These are phyloP conservation scores for Copsychus sechellarum DNA, from an alignment of 2,113 vertebrate genomes.

Conservation along the genomic window DNA sequence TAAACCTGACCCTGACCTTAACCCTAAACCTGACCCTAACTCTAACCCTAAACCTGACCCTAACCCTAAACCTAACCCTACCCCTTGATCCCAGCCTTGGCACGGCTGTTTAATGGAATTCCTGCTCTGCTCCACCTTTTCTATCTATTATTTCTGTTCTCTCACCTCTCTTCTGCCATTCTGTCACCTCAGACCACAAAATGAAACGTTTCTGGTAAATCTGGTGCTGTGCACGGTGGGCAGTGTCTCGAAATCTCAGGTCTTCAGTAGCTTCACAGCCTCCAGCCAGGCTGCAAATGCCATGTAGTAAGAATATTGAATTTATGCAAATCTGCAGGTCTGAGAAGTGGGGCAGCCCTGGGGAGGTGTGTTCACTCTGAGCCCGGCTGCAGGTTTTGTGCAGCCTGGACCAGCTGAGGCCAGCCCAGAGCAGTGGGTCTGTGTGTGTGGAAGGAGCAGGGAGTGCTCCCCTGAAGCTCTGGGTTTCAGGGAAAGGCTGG, in stretches of 20 bases:
- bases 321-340: not conserved
- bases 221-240: not conserved
- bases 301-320: not conserved
- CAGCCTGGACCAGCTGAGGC: too few species aligned
- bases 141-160: fast-evolving
- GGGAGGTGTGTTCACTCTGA: fast-evolving
- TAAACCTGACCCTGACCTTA: too few species aligned
- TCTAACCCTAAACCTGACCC: too few species aligned
- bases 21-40: too few species aligned
- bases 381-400: not conserved
- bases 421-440: fast-evolving
- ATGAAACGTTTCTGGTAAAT: not conserved
- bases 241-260: not conserved
- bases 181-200: not conserved
- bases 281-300: not conserved
- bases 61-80: too few species aligned
- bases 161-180: fast-evolving
- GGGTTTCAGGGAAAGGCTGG: not conserved
- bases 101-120: not conserved
- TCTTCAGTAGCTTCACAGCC: too few species aligned
- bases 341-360: fast-evolving
- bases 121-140: not conserved
- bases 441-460: not conserved
- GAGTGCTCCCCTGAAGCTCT: not conserved
- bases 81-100: not conserved